Evolutionary conservation across 1,140 invertebrate species (phyloP).

Genomic region (Mamestra configurata): DNA sequence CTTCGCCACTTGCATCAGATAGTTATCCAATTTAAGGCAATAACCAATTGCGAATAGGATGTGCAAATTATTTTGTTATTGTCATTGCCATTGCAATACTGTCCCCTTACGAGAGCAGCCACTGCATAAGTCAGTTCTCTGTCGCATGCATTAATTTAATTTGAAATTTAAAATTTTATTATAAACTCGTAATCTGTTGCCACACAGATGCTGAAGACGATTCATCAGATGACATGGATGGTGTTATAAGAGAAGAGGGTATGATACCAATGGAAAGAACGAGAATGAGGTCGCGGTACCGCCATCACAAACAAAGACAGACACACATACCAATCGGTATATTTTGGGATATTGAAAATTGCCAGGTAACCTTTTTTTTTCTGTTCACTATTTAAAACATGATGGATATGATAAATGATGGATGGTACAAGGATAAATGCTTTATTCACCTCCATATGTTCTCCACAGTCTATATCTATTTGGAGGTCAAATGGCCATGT

Average conservation of each 20-base stretch:
- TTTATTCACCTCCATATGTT: background rate
- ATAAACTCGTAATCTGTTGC: background rate
- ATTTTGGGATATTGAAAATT: constrained; percentile 98
- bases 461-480: background rate
- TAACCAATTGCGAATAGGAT: constrained; percentile 7
- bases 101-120: constrained; percentile 1
- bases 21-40: constrained; percentile 11
- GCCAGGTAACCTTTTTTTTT: constrained; percentile 86
- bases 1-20: background rate
- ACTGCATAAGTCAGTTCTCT: background rate
- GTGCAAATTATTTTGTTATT: constrained; percentile 2
- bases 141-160: background rate
- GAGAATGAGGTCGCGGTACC: constrained; percentile 77
- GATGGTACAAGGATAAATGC: background rate
- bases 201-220: constrained; percentile 79
- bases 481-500: too few relatives aligned
- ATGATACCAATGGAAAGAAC: constrained; percentile 67
- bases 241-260: constrained; percentile 70
- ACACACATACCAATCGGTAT: constrained; percentile 92
- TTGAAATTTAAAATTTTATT: background rate
- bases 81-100: background rate
- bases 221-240: constrained; percentile 78
- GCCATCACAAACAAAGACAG: constrained; percentile 74
- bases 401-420: too few relatives aligned
- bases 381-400: constrained; percentile 2